Evolutionary conservation across 2,797 vertebrate species (phyloP).

Genomic region (Crax fasciolata): DNA sequence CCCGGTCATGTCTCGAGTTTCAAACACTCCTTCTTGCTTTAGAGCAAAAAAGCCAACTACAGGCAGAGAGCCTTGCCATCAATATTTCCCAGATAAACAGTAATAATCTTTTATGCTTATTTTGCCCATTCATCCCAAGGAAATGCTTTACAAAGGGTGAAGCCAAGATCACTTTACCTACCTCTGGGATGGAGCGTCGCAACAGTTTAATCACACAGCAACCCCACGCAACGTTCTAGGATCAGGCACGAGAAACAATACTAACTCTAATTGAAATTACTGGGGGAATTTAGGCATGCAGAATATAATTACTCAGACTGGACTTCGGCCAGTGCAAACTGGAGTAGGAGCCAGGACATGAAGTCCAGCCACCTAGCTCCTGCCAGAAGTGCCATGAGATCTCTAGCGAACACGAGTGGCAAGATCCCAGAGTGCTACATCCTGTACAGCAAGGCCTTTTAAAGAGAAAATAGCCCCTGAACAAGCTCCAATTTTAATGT

Average conservation of each 20-base stretch:
- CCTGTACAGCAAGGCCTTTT: not conserved
- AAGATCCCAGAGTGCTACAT: not conserved
- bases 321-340: constrained; percentile 61
- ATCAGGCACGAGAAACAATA: constrained; percentile 44
- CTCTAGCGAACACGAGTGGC: constrained; percentile 24
- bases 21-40: not conserved
- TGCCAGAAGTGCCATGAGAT: constrained; percentile 62
- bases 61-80: not conserved
- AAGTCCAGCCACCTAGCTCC: constrained; percentile 55
- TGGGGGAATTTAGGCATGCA: constrained; percentile 61
- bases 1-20: not conserved
- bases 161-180: constrained; percentile 46
- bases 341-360: constrained; percentile 49
- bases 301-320: constrained; percentile 54
- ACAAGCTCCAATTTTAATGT: not conserved
- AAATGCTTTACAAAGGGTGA: not conserved
- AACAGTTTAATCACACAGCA: constrained; percentile 45
- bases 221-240: not conserved
- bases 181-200: constrained; percentile 30
- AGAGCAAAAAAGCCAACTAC: not conserved
- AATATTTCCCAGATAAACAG: not conserved
- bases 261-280: constrained; percentile 62
- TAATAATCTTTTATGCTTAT: not conserved
- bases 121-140: constrained; percentile 27
- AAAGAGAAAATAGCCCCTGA: not conserved